Conservation (phyloP, 2,888 invertebrate species). For the Liposcelis brunnea region DNA sequence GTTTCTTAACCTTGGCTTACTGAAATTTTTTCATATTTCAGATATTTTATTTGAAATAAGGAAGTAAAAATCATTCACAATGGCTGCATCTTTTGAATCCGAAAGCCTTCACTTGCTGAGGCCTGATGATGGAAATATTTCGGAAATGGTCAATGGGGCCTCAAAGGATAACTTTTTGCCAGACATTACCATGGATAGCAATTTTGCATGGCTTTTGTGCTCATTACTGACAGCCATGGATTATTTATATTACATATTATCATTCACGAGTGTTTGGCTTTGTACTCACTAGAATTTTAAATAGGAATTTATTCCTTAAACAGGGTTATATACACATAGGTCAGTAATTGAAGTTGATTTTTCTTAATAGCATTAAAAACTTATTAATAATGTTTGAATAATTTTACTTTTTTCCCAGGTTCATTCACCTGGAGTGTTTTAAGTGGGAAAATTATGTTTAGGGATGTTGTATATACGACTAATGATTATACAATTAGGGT, state of each 20-base stretch:
- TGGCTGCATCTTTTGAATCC: too few species aligned
- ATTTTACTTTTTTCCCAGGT: too few species aligned
- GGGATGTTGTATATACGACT: conserved; percentile 85
- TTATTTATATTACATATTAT: conserved; percentile 87
- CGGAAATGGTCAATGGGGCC: too few species aligned
- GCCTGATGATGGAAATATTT: too few species aligned
- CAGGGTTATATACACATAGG: conserved; percentile 82
- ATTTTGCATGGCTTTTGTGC: conserved; percentile 55
- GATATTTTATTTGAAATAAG: too few species aligned
- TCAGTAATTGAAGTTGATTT: conserved; percentile 26
- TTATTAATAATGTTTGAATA: too few species aligned
- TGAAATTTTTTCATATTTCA: too few species aligned
- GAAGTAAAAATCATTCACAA: too few species aligned
- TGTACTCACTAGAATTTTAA: conserved; percentile 72
- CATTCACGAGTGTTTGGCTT: conserved; percentile 84
- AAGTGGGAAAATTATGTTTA: conserved; percentile 96
- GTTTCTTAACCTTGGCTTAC: too few species aligned
- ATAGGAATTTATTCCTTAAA: conserved; percentile 59
- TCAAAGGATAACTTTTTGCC: too few species aligned
- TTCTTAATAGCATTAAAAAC: too few species aligned
- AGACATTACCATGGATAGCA: conserved; percentile 52
- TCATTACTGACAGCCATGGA: conserved; percentile 75
- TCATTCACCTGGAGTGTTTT: conserved; percentile 90
- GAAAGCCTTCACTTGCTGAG: too few species aligned
- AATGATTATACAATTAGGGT: conserved; percentile 84